Base-by-base conservation (phyloP, 2,797 vertebrate genomes). In the Potorous gilbertii region DNA sequence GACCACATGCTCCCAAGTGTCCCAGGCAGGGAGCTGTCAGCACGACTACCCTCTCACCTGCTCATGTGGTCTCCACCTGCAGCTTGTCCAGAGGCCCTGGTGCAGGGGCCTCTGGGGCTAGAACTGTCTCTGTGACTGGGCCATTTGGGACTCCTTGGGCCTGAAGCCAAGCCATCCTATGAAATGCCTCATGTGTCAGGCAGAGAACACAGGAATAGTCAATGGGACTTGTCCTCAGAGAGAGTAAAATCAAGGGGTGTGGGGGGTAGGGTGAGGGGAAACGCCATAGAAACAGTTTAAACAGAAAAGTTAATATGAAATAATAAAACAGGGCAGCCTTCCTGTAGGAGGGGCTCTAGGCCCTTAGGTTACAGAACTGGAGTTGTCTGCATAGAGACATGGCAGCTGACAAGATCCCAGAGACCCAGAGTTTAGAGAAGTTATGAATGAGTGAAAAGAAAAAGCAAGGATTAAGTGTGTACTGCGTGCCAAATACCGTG, bases 61-160 rank as follows among this genome's bases (percentile, higher is more conserved):
- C 98, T 98, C 97, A 97, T 97, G 97, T 98, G 98, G 96, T 95
- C 93, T 98, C 97, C 97, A 98, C 98, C 97, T 98, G 97, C 97
- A 97, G 97, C 92, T 31, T 16, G 95, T 95, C 87, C 95, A 93
- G 96, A 55, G n/a, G 90, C 95, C 92, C 90, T 93, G 74, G 74
- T 24, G n/a, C 40, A 21, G 21, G 21, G 74, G 21, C 21, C 74
- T 46, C 40, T 46, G 74, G 74, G 40, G 2, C 74, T 6, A 81
- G 74, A 1, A 27, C 9, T 18, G 54, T 18, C 90, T 95, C 74
- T 92, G 55, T 95, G 12, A 40, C 0, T 1, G 54, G 91, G 27
- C 91, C 18, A 0, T n/a, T 3, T 52, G 52, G 31, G 56, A 56
- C 55, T 50, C 0, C 0, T 18, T 55, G 55, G 54, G 5, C 31